Evolutionary conservation across 1,140 invertebrate species (phyloP).

Genomic region (Bombus confusus): DNA sequence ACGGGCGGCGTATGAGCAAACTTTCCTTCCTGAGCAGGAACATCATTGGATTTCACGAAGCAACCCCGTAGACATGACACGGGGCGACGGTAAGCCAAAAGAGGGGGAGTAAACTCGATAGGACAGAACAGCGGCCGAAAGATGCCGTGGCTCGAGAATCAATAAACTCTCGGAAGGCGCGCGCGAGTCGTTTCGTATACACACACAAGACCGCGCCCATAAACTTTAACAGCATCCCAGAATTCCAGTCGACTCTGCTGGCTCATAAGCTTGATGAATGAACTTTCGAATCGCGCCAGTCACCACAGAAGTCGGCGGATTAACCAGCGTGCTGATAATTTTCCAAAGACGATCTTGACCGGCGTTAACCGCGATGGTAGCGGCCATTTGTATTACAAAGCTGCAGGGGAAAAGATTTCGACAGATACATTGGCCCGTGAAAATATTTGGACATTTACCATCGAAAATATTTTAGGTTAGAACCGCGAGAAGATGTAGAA

Average conservation of each 20-base stretch:
- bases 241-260: constrained; percentile 66
- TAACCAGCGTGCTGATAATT: neutral
- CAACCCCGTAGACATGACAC: constrained; percentile 59
- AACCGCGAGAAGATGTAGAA: neutral
- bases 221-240: constrained; percentile 79
- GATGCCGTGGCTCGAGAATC: constrained; percentile 78
- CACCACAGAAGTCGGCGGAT: neutral
- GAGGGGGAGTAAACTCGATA: constrained; percentile 66
- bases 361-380: neutral
- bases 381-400: neutral
- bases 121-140: constrained; percentile 70
- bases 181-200: constrained; percentile 69
- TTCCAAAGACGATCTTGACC: neutral
- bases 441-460: too few species aligned
- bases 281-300: constrained; percentile 62
- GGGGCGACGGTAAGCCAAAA: constrained; percentile 58
- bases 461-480: rapidly evolving
- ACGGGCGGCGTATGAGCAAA: constrained; percentile 37
- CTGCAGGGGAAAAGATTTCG: too few species aligned
- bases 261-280: constrained; percentile 72
- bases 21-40: constrained; percentile 36
- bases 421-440: too few species aligned
- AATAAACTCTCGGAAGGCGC: constrained; percentile 77
- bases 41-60: constrained; percentile 63
- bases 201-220: constrained; percentile 77